Evolutionary conservation across 2,797 vertebrate genomes (phyloP).

Genomic region (Urocyon cinereoargenteus): DNA sequence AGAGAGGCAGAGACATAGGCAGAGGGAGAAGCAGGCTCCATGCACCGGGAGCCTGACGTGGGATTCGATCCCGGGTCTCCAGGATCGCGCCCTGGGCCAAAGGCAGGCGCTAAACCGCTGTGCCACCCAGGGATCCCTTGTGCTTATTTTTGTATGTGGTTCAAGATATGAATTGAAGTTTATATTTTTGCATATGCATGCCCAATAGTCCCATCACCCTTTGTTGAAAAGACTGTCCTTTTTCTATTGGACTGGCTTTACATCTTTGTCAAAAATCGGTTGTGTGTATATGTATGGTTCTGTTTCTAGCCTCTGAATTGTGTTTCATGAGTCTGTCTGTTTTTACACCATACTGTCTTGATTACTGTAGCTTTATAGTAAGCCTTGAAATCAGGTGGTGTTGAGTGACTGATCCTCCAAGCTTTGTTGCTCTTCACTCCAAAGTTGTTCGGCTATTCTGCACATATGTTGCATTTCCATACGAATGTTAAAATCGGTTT

Average conservation of each 20-base stretch:
- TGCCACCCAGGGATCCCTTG: too few species aligned
- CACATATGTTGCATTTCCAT: neutral
- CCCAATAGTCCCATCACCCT: neutral
- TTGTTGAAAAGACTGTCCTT: neutral
- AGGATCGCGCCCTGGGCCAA: too few species aligned
- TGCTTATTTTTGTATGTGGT: neutral
- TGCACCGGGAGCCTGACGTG: too few species aligned
- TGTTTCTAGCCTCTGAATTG: conserved; percentile 12
- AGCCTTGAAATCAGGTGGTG: neutral
- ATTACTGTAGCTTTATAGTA: neutral
- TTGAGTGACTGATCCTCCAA: too few species aligned
- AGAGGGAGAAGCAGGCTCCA: too few species aligned
- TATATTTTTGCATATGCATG: neutral
- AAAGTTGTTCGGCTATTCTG: neutral
- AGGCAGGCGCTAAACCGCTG: too few species aligned
- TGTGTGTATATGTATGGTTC: neutral
- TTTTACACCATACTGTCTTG: neutral
- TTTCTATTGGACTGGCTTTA: neutral
- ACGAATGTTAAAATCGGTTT: conserved; percentile 25
- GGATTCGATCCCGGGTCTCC: too few species aligned
- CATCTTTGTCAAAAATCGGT: neutral
- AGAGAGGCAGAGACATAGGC: too few species aligned
- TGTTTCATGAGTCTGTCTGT: neutral
- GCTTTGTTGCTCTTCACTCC: neutral
- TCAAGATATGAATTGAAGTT: neutral